A percentile compares a stretch with the other conserved stretches of the same genome.
phyloP scores from a whole-genome alignment of 2,113 vertebrate species.

The Prunella fulvescens region DNA sequence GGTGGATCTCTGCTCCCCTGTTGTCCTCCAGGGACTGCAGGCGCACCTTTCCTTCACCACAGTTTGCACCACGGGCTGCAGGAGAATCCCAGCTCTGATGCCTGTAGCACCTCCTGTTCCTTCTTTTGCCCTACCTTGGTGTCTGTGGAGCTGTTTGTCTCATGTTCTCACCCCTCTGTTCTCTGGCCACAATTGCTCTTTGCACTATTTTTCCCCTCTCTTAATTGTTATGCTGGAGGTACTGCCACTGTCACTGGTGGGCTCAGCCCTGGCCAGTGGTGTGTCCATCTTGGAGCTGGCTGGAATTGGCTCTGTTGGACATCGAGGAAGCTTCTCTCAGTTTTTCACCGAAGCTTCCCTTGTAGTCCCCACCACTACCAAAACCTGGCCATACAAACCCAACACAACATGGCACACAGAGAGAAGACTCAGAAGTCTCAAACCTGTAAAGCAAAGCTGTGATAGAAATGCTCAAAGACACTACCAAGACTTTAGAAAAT shows the following conservation, averaged over 20 bases:
- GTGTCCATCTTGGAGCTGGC: rapidly evolving
- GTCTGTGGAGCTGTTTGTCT: not conserved
- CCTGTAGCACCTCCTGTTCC: not conserved
- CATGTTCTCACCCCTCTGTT: not conserved
- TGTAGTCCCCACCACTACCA: not conserved
- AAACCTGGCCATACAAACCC: not conserved
- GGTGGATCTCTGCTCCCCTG: not conserved
- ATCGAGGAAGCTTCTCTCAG: not conserved
- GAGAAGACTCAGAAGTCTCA: not conserved
- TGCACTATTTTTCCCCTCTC: not conserved
- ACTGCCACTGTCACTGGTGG: not conserved
- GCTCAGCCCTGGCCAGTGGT: not conserved
- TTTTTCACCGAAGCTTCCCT: not conserved
- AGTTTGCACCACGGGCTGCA: not conserved
- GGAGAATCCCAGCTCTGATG: not conserved
- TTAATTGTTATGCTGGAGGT: not conserved
- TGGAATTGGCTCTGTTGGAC: not conserved
- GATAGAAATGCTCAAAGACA: not conserved
- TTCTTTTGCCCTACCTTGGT: not conserved
- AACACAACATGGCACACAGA: not conserved
- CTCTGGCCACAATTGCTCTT: not conserved
- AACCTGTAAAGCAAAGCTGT: not conserved
- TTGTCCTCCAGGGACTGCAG: not conserved
- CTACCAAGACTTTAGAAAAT: not conserved
- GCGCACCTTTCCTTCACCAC: too few species aligned